A percentile compares a stretch with the other conserved stretches of the same genome.
phyloP scores from a whole-genome alignment of 2,888 invertebrate genomes.

The Epinotia bilunana region DNA sequence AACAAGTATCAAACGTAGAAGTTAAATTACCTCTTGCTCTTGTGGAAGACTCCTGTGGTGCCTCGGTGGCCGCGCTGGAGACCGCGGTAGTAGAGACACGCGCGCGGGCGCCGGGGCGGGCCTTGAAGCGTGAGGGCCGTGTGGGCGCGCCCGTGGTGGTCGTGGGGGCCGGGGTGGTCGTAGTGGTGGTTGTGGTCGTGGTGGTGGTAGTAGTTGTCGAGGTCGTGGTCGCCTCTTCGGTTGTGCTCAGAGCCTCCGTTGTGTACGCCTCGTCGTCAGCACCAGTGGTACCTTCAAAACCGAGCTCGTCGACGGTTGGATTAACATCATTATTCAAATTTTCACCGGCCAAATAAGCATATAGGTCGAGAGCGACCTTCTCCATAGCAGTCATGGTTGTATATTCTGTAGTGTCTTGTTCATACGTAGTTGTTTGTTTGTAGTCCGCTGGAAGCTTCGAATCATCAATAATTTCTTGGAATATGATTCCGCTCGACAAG shows the following conservation, averaged over 20 bases:
- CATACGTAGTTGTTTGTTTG: constrained; percentile 72
- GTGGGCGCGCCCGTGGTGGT: constrained; percentile 74
- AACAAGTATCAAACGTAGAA: not conserved
- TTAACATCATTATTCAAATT: constrained; percentile 85
- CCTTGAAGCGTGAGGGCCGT: constrained; percentile 76
- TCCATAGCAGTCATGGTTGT: constrained; percentile 89
- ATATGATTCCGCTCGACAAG: constrained; percentile 68
- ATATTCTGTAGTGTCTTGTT: constrained; percentile 84
- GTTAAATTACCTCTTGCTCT: constrained; percentile 76
- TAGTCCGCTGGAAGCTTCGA: constrained; percentile 75
- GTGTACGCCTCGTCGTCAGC: constrained; percentile 70
- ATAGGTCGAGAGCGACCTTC: constrained; percentile 92
- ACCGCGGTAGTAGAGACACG: constrained; percentile 71
- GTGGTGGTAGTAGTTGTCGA: constrained; percentile 78
- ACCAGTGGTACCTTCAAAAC: constrained; percentile 72
- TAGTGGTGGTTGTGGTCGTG: constrained; percentile 84
- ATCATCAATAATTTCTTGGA: constrained; percentile 75
- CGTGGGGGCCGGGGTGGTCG: constrained; percentile 81
- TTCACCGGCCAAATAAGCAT: constrained; percentile 89
- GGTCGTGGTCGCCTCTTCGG: constrained; percentile 81
- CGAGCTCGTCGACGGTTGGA: constrained; percentile 66
- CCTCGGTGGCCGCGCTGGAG: constrained; percentile 68
- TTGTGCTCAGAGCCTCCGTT: constrained; percentile 77
- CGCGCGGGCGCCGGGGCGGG: constrained; percentile 73
- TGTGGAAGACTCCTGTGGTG: constrained; percentile 76